Conservation (phyloP, 2,113 vertebrate genomes). For the Crotalus helleri region DNA sequence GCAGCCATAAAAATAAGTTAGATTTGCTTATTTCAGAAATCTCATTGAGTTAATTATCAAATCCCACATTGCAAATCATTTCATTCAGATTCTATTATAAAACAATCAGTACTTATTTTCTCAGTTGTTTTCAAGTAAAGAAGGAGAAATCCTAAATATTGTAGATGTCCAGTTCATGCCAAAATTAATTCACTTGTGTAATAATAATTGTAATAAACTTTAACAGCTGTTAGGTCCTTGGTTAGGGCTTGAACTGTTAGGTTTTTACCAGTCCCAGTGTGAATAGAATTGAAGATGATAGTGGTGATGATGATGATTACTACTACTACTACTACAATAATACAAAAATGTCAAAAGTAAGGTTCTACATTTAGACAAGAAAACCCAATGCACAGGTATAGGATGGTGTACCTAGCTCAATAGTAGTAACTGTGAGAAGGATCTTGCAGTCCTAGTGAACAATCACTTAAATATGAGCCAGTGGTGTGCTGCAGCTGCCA, state of each 20-base stretch:
- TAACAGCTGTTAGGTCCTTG: not conserved
- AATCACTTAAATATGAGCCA: too few relatives aligned
- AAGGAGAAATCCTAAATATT: not conserved
- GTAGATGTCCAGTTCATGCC: not conserved
- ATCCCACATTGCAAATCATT: slow-evolving; percentile 58
- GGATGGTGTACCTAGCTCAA: too few relatives aligned
- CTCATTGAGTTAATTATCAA: slow-evolving; percentile 73
- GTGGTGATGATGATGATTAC: too few relatives aligned
- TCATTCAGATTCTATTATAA: slow-evolving; percentile 52
- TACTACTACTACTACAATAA: not conserved
- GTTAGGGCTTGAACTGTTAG: not conserved
- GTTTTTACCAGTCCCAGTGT: not conserved
- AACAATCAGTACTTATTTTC: slow-evolving; percentile 50
- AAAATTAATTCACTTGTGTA: not conserved
- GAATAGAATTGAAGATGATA: not conserved
- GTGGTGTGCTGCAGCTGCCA: too few relatives aligned
- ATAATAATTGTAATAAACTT: too few relatives aligned
- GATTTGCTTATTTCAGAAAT: slow-evolving; percentile 66
- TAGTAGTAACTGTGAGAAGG: too few relatives aligned
- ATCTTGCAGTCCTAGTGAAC: too few relatives aligned
- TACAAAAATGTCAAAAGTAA: not conserved
- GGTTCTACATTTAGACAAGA: too few relatives aligned
- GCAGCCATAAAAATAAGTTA: slow-evolving; percentile 67
- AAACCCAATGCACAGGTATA: too few relatives aligned
- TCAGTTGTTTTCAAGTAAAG: slow-evolving; percentile 20